Conservation (phyloP, 2,888 invertebrate species). For the Chorisops tibialis region DNA sequence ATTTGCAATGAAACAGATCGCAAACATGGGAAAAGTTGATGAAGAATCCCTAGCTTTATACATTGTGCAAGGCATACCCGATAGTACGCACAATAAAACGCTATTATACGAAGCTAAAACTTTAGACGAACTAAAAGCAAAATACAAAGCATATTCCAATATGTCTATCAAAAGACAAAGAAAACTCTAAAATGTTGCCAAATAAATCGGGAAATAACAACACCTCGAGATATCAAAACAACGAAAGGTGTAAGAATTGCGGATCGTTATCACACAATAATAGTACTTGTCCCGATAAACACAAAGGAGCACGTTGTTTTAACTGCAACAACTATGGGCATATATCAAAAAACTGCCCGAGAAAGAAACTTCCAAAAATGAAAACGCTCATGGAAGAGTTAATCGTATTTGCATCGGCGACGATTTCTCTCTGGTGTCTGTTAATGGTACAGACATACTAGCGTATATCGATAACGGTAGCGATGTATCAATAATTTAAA, state of each 20-base stretch:
- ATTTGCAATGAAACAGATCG: background rate
- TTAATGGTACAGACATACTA: background rate
- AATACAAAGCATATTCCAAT: slow-evolving; percentile 15
- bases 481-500: slow-evolving; percentile 3
- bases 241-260: slow-evolving; percentile 29
- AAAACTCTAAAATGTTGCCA: background rate
- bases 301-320: slow-evolving; percentile 33
- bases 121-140: slow-evolving; percentile 22
- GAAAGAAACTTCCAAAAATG: background rate
- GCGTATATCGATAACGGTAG: slow-evolving; percentile 22
- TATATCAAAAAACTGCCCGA: slow-evolving; percentile 23
- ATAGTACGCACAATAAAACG: slow-evolving; percentile 21
- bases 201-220: background rate
- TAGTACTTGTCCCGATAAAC: slow-evolving; percentile 18
- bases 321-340: slow-evolving; percentile 40
- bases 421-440: background rate
- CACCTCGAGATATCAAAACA: background rate
- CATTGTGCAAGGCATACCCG: slow-evolving; percentile 14
- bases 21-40: background rate
- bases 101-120: slow-evolving; percentile 18
- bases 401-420: background rate
- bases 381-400: too few species aligned
- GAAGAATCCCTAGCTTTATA: background rate
- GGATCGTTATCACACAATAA: slow-evolving; percentile 21
- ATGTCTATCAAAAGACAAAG: background rate